A percentile compares a stretch with the other conserved stretches of the same genome.
Conservation (phyloP, 2,113 vertebrate species). For the Dasyprocta punctata region DNA sequence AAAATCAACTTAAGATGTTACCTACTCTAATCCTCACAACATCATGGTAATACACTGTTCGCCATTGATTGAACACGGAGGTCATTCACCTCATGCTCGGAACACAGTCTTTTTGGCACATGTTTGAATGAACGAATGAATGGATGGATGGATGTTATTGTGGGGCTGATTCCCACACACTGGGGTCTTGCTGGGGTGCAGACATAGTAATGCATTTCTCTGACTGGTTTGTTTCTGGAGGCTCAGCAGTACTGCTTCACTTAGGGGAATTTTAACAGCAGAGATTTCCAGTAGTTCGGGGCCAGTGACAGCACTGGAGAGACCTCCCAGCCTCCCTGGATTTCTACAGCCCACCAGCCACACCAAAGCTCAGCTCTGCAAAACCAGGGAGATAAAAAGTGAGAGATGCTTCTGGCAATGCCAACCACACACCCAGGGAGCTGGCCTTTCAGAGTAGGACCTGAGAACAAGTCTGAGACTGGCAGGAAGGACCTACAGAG, state of each 20-base stretch:
- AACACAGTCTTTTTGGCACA: neutral
- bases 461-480: neutral
- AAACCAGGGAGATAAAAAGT: neutral
- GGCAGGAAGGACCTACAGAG: neutral
- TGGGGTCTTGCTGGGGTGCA: neutral
- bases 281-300: neutral
- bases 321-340: neutral
- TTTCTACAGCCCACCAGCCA: neutral
- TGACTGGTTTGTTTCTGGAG: neutral
- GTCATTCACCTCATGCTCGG: neutral
- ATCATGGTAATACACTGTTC: neutral
- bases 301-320: neutral
- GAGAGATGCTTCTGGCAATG: neutral
- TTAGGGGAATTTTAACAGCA: neutral
- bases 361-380: neutral
- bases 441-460: neutral
- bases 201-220: too few species aligned
- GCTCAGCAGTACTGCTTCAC: neutral
- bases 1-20: neutral
- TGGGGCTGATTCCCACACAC: neutral
- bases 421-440: neutral
- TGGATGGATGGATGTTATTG: neutral
- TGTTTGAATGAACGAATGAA: neutral
- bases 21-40: neutral
- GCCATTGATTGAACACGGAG: neutral